These are phyloP conservation scores for Neuroterus valhalla DNA, from an alignment of 1,140 invertebrate genomes.

Conservation along the genomic window DNA sequence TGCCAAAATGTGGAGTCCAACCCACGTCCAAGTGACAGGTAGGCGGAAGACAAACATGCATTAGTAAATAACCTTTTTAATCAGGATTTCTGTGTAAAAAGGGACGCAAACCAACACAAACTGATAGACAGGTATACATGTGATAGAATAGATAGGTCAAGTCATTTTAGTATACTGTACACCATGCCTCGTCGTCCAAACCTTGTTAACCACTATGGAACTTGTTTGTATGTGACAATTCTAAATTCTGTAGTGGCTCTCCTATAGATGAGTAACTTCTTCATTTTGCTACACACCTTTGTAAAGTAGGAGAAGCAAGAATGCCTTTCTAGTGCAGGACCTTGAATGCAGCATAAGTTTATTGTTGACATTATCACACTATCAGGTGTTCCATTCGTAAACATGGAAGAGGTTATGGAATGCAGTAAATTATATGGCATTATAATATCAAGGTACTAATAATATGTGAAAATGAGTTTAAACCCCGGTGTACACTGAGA, in stretches of 20 bases:
- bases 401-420: constrained; percentile 6
- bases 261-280: too few species aligned
- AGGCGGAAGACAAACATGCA: constrained; percentile 36
- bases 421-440: constrained; percentile 11
- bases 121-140: neutral
- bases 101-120: neutral
- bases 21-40: constrained; percentile 89
- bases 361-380: constrained; percentile 19
- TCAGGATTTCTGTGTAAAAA: neutral
- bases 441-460: neutral
- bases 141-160: neutral
- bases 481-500: neutral
- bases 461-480: neutral
- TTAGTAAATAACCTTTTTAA: neutral
- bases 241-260: too few species aligned
- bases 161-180: too few species aligned
- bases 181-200: too few species aligned
- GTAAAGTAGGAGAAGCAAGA: neutral
- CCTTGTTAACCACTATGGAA: too few species aligned
- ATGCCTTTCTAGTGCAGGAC: neutral
- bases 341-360: neutral
- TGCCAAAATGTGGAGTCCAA: constrained; percentile 85
- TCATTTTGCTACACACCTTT: neutral
- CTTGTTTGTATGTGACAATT: too few species aligned
- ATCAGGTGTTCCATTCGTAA: constrained; percentile 11